Conservation (phyloP, 2,113 vertebrate species). For the Hipposideros armiger region DNA sequence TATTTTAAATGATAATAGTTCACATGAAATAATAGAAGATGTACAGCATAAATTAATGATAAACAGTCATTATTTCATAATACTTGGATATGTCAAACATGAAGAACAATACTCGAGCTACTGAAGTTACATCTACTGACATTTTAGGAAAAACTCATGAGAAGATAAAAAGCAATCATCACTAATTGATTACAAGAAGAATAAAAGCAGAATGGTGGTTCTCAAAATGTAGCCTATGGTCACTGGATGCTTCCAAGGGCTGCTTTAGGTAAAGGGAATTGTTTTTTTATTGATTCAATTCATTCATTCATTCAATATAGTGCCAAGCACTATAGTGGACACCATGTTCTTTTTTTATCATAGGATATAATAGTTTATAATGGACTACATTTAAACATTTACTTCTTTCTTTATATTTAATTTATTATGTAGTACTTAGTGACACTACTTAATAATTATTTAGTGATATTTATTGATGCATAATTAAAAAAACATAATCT, state of each 20-base stretch:
- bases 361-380: slow-evolving; percentile 6
- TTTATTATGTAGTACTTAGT: background rate
- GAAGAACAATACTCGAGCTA: background rate
- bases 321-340: background rate
- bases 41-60: background rate
- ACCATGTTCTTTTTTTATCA: background rate
- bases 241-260: background rate
- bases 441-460: background rate
- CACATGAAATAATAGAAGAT: background rate
- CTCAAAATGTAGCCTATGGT: background rate
- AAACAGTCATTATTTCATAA: background rate
- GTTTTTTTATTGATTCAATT: slow-evolving; percentile 19
- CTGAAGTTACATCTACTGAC: background rate
- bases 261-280: background rate
- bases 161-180: background rate
- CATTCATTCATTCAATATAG: background rate
- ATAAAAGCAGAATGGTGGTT: background rate
- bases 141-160: slow-evolving; percentile 35
- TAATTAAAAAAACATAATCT: slow-evolving; percentile 2
- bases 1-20: background rate
- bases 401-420: slow-evolving; percentile 1
- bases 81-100: background rate
- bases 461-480: background rate
- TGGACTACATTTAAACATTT: background rate
- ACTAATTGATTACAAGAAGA: background rate